Conservation (phyloP, 2,888 invertebrate genomes). For the Drosophila siamana region DNA sequence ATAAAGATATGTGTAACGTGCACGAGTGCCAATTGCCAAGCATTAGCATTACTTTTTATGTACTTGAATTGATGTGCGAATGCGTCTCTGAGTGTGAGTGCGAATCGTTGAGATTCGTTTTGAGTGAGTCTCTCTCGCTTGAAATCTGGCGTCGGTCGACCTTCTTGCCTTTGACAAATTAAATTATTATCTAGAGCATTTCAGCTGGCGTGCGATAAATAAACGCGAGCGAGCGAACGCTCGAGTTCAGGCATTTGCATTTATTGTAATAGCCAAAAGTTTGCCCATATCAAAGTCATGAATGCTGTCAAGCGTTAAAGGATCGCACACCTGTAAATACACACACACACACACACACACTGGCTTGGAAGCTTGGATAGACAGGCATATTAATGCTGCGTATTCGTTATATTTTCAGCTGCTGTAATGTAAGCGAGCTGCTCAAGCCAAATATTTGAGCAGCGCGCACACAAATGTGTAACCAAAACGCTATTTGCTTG, state of each 20-base stretch:
- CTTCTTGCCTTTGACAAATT: slow-evolving; percentile 67
- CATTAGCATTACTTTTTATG: slow-evolving; percentile 72
- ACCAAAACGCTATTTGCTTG: slow-evolving; percentile 78
- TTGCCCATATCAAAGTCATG: slow-evolving; percentile 66
- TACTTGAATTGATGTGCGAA: slow-evolving; percentile 54
- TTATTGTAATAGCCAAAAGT: slow-evolving; percentile 72
- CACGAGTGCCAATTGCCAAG: slow-evolving; percentile 56
- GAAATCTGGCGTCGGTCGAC: too few species aligned
- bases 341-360: slow-evolving; percentile 15
- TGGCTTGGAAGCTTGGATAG: slow-evolving; percentile 12
- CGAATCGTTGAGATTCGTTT: slow-evolving; percentile 27
- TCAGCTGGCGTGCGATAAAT: slow-evolving; percentile 61
- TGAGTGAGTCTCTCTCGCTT: neutral
- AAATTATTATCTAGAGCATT: slow-evolving; percentile 73
- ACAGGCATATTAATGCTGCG: slow-evolving; percentile 75
- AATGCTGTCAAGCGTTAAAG: slow-evolving; percentile 69
- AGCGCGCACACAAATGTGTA: slow-evolving; percentile 78
- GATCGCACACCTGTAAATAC: slow-evolving; percentile 47
- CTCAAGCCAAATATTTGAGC: slow-evolving; percentile 74
- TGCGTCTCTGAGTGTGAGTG: slow-evolving; percentile 14
- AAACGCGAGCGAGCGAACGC: slow-evolving; percentile 14
- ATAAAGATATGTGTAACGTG: slow-evolving; percentile 56
- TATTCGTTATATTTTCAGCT: slow-evolving; percentile 74
- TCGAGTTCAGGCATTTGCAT: slow-evolving; percentile 61
- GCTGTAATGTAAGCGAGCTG: slow-evolving; percentile 63